Conservation (phyloP, 2,888 invertebrate species). For the Campoplex nolae region DNA sequence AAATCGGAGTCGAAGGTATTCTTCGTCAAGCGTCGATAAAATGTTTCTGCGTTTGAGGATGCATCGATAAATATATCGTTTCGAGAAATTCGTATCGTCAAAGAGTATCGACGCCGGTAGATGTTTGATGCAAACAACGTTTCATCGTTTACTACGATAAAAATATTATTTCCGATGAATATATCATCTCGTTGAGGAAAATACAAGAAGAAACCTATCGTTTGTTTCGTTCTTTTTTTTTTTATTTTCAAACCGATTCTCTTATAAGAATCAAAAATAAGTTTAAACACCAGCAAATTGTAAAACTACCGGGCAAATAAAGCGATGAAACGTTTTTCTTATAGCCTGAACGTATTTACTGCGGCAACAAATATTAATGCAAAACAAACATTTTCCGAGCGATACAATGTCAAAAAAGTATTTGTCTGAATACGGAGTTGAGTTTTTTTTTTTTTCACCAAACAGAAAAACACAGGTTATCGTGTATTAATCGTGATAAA, state of each 20-base stretch:
- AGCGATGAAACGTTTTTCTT: not conserved
- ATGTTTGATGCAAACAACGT: not conserved
- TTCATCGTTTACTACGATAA: not conserved
- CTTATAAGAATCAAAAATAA: not conserved
- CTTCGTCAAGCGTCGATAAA: slow-evolving; percentile 54
- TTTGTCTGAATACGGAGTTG: not conserved
- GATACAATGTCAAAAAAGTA: not conserved
- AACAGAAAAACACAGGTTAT: too few relatives aligned
- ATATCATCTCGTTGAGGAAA: not conserved
- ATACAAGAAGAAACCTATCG: not conserved
- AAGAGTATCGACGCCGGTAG: not conserved
- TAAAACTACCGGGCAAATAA: not conserved
- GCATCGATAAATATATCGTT: slow-evolving; percentile 41
- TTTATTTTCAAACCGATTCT: too few relatives aligned
- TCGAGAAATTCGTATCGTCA: slow-evolving; percentile 32
- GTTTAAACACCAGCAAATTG: not conserved
- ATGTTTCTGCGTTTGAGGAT: slow-evolving; percentile 57
- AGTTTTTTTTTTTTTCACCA: too few relatives aligned
- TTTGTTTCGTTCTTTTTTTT: not conserved
- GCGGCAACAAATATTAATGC: not conserved
- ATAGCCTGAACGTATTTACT: not conserved
- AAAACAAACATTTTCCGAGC: not conserved
- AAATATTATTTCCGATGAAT: not conserved
- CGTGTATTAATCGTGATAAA: not conserved
- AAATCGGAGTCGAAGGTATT: slow-evolving; percentile 10